phyloP scores from a whole-genome alignment of 2,888 invertebrate species.

The Spisula subtruncata region DNA sequence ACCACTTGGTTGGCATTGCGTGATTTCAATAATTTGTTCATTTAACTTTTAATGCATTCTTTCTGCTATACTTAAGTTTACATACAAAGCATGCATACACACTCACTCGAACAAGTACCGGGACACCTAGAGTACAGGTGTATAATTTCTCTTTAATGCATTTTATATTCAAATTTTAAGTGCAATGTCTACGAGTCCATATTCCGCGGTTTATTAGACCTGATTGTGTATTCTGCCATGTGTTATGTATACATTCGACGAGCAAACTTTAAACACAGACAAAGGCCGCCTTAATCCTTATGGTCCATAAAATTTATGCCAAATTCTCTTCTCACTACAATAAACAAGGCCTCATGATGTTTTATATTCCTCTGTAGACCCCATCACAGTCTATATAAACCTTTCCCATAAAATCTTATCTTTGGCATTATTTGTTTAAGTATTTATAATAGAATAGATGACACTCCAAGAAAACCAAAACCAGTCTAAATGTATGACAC shows the following conservation, averaged over 20 bases:
- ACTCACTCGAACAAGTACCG: neutral
- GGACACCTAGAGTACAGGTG: neutral
- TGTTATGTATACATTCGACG: neutral
- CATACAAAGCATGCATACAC: neutral
- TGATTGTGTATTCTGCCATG: neutral
- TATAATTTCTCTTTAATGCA: neutral
- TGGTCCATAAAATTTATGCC: slow-evolving; percentile 42
- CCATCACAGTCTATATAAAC: slow-evolving; percentile 16
- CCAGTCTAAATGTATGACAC: slow-evolving; percentile 49
- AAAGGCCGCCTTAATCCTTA: neutral
- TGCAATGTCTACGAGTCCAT: neutral
- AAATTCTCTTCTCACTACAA: slow-evolving; percentile 55
- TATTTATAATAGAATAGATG: slow-evolving; percentile 67
- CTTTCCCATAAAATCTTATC: slow-evolving; percentile 65
- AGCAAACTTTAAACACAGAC: slow-evolving; percentile 1
- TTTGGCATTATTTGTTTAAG: slow-evolving; percentile 67
- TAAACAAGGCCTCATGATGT: neutral
- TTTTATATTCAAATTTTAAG: neutral
- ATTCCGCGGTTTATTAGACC: neutral
- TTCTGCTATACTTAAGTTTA: neutral
- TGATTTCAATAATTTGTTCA: too few species aligned
- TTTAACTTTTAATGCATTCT: too few species aligned
- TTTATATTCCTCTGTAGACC: slow-evolving; percentile 30
- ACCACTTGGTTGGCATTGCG: neutral
- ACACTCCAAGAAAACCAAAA: slow-evolving; percentile 54